phyloP scores from a whole-genome alignment of 2,888 invertebrate genomes.

The Liposcelis brunnea region DNA sequence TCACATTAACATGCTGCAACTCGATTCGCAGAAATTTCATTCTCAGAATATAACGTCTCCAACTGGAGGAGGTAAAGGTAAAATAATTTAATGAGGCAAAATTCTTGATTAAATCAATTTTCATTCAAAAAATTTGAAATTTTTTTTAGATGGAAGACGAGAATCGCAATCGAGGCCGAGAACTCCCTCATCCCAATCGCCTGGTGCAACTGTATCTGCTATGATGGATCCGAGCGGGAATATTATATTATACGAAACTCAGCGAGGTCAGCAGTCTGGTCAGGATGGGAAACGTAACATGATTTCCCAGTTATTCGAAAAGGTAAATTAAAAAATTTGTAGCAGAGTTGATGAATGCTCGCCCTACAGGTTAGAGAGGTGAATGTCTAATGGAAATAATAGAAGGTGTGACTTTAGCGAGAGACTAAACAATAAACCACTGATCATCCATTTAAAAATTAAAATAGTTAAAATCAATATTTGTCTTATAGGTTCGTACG shows the following conservation, averaged over 20 bases:
- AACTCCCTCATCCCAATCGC: slow-evolving; percentile 20
- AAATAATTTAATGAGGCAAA: neutral
- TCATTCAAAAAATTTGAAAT: slow-evolving; percentile 14
- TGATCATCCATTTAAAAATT: neutral
- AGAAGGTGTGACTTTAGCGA: neutral
- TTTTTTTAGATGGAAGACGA: slow-evolving; percentile 12
- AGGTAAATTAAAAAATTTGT: slow-evolving; percentile 19
- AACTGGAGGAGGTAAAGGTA: neutral
- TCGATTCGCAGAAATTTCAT: slow-evolving; percentile 12
- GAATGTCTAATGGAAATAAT: neutral
- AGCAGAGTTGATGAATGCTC: too few relatives aligned
- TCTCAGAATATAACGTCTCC: neutral
- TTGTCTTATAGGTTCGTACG: slow-evolving; percentile 19
- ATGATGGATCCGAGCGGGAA: slow-evolving; percentile 25
- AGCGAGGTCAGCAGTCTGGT: slow-evolving; percentile 21
- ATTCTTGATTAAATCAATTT: neutral
- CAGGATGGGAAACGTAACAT: slow-evolving; percentile 20
- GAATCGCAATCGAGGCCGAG: slow-evolving; percentile 24
- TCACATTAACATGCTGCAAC: slow-evolving; percentile 30
- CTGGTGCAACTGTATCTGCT: slow-evolving; percentile 20
- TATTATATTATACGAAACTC: slow-evolving; percentile 24
- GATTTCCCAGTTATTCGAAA: slow-evolving; percentile 26
- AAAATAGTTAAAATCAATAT: neutral
- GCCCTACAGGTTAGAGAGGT: too few relatives aligned
- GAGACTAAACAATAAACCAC: neutral